Percentiles rank a stretch among this genome's conserved stretches.
phyloP scores from a whole-genome alignment of 2,797 vertebrate species.

The Halcyon chelicuti region DNA sequence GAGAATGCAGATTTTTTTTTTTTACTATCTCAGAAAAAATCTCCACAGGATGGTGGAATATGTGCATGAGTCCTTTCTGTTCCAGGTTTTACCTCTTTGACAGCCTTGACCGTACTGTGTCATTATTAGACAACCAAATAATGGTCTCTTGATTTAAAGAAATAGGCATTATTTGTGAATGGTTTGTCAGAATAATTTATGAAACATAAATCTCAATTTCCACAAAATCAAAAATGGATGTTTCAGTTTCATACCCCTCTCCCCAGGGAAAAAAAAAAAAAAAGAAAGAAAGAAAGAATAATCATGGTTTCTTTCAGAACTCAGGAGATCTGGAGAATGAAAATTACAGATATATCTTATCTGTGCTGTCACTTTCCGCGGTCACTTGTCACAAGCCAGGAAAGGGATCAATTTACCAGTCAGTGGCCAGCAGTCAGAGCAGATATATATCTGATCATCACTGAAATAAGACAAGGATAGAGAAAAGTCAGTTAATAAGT shows the following conservation, averaged over 20 bases:
- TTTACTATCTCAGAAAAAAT: background rate
- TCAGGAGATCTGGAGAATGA: background rate
- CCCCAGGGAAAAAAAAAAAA: background rate
- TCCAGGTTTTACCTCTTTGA: background rate
- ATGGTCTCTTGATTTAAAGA: background rate
- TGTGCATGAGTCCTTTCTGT: background rate
- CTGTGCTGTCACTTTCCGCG: background rate
- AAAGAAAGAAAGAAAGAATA: background rate
- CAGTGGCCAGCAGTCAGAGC: background rate
- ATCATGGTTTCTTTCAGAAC: background rate
- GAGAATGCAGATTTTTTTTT: background rate
- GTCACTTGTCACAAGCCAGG: background rate
- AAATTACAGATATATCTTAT: background rate
- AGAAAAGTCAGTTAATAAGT: slow-evolving; percentile 33
- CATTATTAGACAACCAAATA: background rate
- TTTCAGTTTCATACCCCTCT: background rate
- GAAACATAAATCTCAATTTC: background rate
- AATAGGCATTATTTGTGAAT: background rate
- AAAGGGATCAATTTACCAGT: slow-evolving; percentile 29
- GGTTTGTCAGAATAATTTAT: background rate
- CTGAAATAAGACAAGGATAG: slow-evolving; percentile 12
- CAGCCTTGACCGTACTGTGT: background rate
- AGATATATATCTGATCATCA: slow-evolving; percentile 26
- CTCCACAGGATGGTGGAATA: background rate
- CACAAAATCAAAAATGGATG: background rate